These are phyloP conservation scores for Caretta caretta DNA, from an alignment of 2,113 vertebrate genomes.

Conservation along the genomic window DNA sequence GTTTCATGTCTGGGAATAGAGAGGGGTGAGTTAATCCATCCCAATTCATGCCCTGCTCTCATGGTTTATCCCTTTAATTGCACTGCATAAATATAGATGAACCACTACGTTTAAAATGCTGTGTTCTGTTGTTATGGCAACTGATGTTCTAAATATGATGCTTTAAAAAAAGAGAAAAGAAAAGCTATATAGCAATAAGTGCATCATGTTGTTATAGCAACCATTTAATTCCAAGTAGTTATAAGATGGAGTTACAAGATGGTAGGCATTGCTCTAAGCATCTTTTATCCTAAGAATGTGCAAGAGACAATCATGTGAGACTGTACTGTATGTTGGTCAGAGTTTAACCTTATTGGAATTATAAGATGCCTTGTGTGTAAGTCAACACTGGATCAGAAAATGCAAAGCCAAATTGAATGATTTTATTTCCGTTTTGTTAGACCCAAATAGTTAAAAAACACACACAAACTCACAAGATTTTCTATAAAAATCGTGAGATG, in stretches of 20 bases:
- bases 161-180: slow-evolving; percentile 12
- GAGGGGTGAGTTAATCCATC: neutral
- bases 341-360: neutral
- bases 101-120: slow-evolving; percentile 19
- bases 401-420: neutral
- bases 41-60: neutral
- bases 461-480: neutral
- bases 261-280: neutral
- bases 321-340: neutral
- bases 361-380: neutral
- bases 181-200: slow-evolving; percentile 17
- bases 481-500: neutral
- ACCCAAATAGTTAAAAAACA: neutral
- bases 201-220: slow-evolving; percentile 19
- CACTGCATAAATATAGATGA: neutral
- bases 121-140: slow-evolving; percentile 62
- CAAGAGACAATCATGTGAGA: neutral
- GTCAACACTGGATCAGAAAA: neutral
- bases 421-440: neutral
- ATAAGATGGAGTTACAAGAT: neutral
- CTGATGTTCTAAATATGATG: slow-evolving; percentile 16
- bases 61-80: neutral
- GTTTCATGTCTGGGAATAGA: neutral
- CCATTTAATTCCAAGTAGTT: slow-evolving; percentile 14
- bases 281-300: neutral